phyloP scores from a whole-genome alignment of 2,888 invertebrate genomes.

The Synergus gifuensis region DNA sequence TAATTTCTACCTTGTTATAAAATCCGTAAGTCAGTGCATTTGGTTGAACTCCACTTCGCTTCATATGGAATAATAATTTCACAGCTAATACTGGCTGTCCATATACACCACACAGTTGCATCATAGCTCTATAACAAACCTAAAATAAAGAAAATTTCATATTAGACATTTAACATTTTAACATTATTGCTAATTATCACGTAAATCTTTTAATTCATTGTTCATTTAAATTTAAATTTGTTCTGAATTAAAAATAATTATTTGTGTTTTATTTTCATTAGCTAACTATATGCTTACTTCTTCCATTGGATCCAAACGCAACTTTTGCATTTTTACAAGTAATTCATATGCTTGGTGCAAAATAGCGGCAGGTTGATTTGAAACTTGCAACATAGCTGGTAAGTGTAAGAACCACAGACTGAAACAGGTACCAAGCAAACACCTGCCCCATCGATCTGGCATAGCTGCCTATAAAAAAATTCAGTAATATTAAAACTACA shows the following conservation, averaged over 20 bases:
- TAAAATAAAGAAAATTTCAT: constrained; percentile 63
- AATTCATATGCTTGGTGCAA: constrained; percentile 87
- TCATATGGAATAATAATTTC: constrained; percentile 93
- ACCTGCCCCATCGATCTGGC: constrained; percentile 96
- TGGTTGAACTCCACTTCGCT: constrained; percentile 94
- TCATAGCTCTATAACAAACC: constrained; percentile 98
- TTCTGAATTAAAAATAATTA: too few species aligned
- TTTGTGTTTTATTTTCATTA: background rate
- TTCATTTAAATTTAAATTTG: too few species aligned
- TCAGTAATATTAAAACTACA: background rate
- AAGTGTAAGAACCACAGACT: constrained; percentile 98
- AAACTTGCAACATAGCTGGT: constrained; percentile 87
- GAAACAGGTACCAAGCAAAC: constrained; percentile 91
- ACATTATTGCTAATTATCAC: background rate
- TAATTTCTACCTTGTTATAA: constrained; percentile 80
- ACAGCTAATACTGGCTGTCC: constrained; percentile 97
- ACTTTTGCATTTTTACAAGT: constrained; percentile 91
- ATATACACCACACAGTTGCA: constrained; percentile 98
- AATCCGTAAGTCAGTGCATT: constrained; percentile 99
- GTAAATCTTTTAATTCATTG: too few species aligned
- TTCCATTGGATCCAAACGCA: constrained; percentile 90
- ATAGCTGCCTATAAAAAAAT: constrained; percentile 78
- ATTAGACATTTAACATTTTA: background rate
- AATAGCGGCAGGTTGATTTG: constrained; percentile 79
- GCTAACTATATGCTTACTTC: constrained; percentile 81